Conservation (phyloP, 2,113 vertebrate species). For the Bubalus kerabau region DNA sequence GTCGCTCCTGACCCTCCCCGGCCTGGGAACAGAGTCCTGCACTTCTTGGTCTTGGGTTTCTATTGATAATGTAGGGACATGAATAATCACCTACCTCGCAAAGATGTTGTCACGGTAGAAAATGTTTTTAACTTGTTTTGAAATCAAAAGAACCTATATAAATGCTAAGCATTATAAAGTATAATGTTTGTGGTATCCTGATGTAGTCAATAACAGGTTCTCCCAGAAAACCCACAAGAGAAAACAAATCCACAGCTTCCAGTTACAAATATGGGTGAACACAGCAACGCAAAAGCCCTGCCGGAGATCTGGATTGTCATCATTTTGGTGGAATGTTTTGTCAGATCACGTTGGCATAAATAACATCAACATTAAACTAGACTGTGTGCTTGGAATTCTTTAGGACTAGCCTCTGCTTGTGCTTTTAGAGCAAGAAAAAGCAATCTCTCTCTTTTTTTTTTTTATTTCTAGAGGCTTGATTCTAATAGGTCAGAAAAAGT, state of each 20-base stretch:
- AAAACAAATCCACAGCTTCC: neutral
- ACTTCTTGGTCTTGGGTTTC: neutral
- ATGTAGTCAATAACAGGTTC: neutral
- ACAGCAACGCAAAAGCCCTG: rapidly evolving
- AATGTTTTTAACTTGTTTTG: constrained; percentile 68
- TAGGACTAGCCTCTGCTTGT: neutral
- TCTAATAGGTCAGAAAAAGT: neutral
- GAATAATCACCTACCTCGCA: constrained; percentile 66
- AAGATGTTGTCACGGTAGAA: constrained; percentile 59
- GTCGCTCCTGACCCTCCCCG: neutral
- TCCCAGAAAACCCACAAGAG: neutral
- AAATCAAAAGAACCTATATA: constrained; percentile 68
- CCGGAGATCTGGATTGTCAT: neutral
- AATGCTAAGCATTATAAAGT: constrained; percentile 60
- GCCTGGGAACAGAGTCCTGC: neutral
- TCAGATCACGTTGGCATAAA: neutral
- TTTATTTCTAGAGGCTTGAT: constrained; percentile 24
- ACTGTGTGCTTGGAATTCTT: neutral
- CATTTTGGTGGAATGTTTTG: neutral
- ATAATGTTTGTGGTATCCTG: constrained; percentile 30
- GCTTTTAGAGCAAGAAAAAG: constrained; percentile 45
- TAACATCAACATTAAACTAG: neutral
- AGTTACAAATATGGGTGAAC: neutral
- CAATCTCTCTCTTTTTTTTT: neutral
- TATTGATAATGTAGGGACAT: constrained; percentile 39